Percentiles rank a stretch among this genome's conserved stretches.
Evolutionary conservation across 2,888 invertebrate genomes (phyloP).

Genomic region (Leuctra nigra): DNA sequence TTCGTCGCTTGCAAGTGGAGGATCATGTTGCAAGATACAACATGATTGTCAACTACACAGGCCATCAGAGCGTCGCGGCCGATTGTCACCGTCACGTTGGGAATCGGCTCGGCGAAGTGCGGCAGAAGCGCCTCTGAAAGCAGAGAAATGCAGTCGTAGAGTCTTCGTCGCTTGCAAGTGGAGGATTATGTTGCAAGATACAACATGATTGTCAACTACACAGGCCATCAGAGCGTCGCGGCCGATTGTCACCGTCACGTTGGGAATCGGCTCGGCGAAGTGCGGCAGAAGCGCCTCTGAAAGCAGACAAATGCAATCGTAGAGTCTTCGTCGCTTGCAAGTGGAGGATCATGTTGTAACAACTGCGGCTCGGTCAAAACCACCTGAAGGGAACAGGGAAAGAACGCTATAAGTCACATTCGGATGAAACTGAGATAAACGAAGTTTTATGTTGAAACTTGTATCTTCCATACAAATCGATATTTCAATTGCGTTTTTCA

Average conservation of each 20-base stretch:
- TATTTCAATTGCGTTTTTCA: no score
- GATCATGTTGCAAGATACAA: no score
- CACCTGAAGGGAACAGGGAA: no score
- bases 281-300: constrained; percentile 36
- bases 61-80: constrained; percentile 40
- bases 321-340: no score
- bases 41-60: constrained; percentile 40
- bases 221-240: constrained; percentile 40
- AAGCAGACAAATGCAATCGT: constrained; percentile 30
- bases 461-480: no score
- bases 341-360: no score
- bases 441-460: no score
- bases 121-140: constrained; percentile 36
- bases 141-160: constrained; percentile 16
- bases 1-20: no score
- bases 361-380: no score
- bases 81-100: constrained; percentile 40
- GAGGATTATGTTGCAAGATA: no score
- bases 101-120: constrained; percentile 39
- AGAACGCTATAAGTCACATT: no score
- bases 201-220: constrained; percentile 40
- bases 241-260: constrained; percentile 40
- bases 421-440: no score
- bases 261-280: constrained; percentile 39
- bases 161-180: neutral